Evolutionary conservation across 2,797 vertebrate species (phyloP), one percentile per base, ranked within the genome.

Genomic region (Corythornis leucogaster): DNA sequence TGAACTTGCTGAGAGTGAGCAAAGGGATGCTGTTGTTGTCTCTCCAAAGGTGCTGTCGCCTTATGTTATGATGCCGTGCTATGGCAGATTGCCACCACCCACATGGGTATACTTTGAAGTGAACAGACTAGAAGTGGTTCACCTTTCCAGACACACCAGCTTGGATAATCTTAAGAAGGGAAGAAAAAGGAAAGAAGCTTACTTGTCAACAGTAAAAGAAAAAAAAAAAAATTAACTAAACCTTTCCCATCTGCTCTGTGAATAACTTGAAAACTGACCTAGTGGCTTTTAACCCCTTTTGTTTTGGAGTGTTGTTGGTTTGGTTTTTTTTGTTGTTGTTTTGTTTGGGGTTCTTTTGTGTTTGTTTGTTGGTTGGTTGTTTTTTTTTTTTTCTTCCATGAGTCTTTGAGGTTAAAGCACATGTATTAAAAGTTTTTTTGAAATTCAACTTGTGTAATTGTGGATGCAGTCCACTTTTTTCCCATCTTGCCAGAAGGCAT

Each of bases 41-140:
- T 84, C 67, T 89, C 87, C 4, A 13, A 63, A 70, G 83, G 62
- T 93, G 43, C 82, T 76, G 94, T 91, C 96, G 75, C 87, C 91
- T 71, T 13, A 20, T 22, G 35, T 91, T 91, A 87, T 0, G 40
- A 51, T 51, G 80, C 58, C 59, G 75, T 51, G 64, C 54, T 18
- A 1, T 80, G 87, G 90, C 78, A 85, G 17, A 1, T 18, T 87
- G 91, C 88, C 88, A 80, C 80, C 51, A 54, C 43, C 46, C 57
- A 3, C 84, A 24, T 13, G 71, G 83, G 64, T 8, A 2, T 33
- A 4, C 75, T 78, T 42, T 33, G 64, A 62, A 93, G 21, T 5
- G 50, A 91, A 42, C 30, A 51, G 25, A 15, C 4, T 2, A 46
- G 26, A 63, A 82, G 9, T 17, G 28, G 12, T 54, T 85, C 54